Percentiles rank a stretch among this genome's conserved stretches.
phyloP scores from a whole-genome alignment of 2,888 invertebrate species.

The Drosophila ochracea region DNA sequence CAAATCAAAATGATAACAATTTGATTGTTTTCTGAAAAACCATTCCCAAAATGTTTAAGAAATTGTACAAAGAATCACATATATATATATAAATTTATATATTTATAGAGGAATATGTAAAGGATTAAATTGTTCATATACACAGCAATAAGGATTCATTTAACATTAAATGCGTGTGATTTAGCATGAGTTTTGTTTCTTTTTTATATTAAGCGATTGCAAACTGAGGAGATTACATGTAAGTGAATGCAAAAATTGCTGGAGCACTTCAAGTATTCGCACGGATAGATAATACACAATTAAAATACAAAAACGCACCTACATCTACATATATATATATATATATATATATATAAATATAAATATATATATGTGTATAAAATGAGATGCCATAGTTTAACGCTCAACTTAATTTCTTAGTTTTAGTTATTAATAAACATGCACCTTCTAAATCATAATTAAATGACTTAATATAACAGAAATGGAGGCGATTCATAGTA shows the following conservation, averaged over 20 bases:
- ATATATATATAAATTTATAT: constrained; percentile 34
- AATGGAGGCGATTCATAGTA: constrained; percentile 1
- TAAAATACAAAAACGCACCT: constrained; percentile 33
- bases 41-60: constrained; percentile 13
- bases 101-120: constrained; percentile 41
- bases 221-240: constrained; percentile 26
- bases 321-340: background rate
- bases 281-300: constrained; percentile 19
- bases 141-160: constrained; percentile 41
- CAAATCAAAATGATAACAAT: background rate
- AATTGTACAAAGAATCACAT: constrained; percentile 52
- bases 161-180: constrained; percentile 34
- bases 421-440: constrained; percentile 30
- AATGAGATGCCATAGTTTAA: constrained; percentile 28
- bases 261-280: constrained; percentile 21
- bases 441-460: constrained; percentile 32
- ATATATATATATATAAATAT: constrained; percentile 4
- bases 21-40: background rate
- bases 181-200: constrained; percentile 15
- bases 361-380: constrained; percentile 5
- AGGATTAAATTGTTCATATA: constrained; percentile 44
- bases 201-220: constrained; percentile 40
- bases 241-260: constrained; percentile 18
- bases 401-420: constrained; percentile 37
- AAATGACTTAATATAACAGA: constrained; percentile 34